These are phyloP conservation scores for Boulengeromyrus knoepffleri DNA, from an alignment of 2,113 vertebrate genomes.

Conservation along the genomic window DNA sequence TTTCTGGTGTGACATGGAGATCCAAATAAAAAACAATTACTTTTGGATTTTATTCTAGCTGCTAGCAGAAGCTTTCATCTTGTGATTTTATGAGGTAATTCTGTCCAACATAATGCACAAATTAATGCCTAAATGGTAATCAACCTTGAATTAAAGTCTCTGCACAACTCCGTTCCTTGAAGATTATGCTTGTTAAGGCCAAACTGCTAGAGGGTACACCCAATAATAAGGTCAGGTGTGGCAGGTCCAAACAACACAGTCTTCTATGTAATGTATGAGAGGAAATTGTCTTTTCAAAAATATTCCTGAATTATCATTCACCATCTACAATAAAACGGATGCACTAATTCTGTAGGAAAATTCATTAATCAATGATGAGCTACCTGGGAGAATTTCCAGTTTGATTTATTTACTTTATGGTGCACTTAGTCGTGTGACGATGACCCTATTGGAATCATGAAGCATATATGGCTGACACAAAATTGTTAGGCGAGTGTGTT, in stretches of 20 bases:
- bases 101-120: conserved; percentile 7
- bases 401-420: neutral
- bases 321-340: neutral
- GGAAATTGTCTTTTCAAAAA: neutral
- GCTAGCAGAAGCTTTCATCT: neutral
- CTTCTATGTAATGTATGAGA: neutral
- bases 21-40: neutral
- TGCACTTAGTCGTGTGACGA: neutral
- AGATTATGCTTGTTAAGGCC: conserved; percentile 6
- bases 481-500: neutral
- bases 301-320: neutral
- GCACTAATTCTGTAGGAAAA: neutral
- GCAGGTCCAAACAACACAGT: no score
- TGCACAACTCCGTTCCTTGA: conserved; percentile 4
- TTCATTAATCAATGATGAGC: neutral
- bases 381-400: neutral
- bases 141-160: conserved; percentile 7
- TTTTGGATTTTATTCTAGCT: neutral
- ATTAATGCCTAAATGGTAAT: conserved; percentile 6
- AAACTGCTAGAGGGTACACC: neutral
- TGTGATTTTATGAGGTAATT: neutral
- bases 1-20: neutral
- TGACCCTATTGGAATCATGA: neutral
- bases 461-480: neutral
- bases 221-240: neutral